Conservation (phyloP, 2,888 invertebrate species). For the Heliconius erato region DNA sequence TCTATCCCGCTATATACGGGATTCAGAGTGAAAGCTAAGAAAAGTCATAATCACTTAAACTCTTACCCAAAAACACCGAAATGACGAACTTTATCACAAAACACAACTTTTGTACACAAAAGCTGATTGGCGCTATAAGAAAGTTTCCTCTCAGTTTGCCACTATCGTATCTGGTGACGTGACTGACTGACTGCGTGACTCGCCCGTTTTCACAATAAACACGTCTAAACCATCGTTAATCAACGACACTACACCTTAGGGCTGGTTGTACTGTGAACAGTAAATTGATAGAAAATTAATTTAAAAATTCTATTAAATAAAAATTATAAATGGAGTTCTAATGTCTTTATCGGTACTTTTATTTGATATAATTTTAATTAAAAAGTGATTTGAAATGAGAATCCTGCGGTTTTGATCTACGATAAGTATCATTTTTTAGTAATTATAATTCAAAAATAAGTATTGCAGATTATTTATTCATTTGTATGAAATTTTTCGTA, state of each 20-base stretch:
- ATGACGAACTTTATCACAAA: not conserved
- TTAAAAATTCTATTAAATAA: not conserved
- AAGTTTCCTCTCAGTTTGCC: slow-evolving; percentile 42
- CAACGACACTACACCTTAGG: slow-evolving; percentile 76
- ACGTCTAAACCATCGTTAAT: slow-evolving; percentile 80
- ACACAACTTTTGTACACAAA: not conserved
- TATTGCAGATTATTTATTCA: too few species aligned
- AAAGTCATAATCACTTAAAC: not conserved
- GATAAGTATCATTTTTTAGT: too few species aligned
- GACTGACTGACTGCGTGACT: slow-evolving; percentile 65
- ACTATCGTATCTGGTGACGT: slow-evolving; percentile 51
- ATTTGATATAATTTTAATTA: too few species aligned
- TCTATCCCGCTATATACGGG: too few species aligned
- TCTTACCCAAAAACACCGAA: not conserved
- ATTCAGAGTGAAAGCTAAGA: not conserved
- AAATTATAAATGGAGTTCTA: not conserved
- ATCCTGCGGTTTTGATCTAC: too few species aligned
- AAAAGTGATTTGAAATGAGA: too few species aligned
- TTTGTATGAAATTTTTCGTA: too few species aligned
- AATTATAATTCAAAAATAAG: too few species aligned
- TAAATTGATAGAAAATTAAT: not conserved
- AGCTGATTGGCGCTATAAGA: slow-evolving; percentile 18
- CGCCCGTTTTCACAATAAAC: slow-evolving; percentile 76
- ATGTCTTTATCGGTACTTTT: too few species aligned
- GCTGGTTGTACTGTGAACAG: slow-evolving; percentile 43